Evolutionary conservation across 2,113 vertebrate genomes (phyloP).

Genomic region (Aspiorhynchus laticeps): DNA sequence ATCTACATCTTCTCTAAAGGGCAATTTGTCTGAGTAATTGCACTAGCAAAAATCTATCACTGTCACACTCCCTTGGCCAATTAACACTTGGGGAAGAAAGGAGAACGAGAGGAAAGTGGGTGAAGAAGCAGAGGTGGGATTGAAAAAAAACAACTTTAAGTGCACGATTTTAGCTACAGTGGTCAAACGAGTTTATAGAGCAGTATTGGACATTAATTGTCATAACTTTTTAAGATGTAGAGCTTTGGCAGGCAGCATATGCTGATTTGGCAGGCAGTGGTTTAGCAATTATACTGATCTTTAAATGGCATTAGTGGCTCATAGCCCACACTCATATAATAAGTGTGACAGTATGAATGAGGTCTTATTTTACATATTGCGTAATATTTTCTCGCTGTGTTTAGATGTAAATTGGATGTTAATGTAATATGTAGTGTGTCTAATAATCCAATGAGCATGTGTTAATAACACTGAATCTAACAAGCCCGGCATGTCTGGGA

Average conservation of each 20-base stretch:
- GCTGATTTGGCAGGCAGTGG: neutral
- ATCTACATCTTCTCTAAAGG: slow-evolving; percentile 62
- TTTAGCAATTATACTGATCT: slow-evolving; percentile 20
- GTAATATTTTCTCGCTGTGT: neutral
- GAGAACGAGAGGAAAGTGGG: slow-evolving; percentile 38
- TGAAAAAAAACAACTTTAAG: slow-evolving; percentile 31
- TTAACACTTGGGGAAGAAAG: slow-evolving; percentile 59
- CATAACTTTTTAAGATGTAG: neutral
- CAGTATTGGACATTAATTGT: neutral
- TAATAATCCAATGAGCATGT: neutral
- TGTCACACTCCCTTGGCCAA: slow-evolving; percentile 56
- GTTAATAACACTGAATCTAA: neutral
- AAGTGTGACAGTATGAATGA: neutral
- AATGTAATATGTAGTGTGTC: neutral
- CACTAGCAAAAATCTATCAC: slow-evolving; percentile 63
- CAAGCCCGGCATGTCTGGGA: neutral
- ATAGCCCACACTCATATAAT: neutral
- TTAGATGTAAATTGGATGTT: neutral
- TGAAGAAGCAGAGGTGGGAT: slow-evolving; percentile 38
- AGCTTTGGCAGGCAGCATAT: neutral
- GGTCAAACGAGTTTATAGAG: neutral
- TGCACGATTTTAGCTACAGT: neutral
- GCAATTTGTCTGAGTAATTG: slow-evolving; percentile 64
- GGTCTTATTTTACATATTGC: neutral
- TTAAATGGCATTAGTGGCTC: neutral